phyloP scores from a whole-genome alignment of 2,797 vertebrate genomes.

The Micrastur ruficollis region DNA sequence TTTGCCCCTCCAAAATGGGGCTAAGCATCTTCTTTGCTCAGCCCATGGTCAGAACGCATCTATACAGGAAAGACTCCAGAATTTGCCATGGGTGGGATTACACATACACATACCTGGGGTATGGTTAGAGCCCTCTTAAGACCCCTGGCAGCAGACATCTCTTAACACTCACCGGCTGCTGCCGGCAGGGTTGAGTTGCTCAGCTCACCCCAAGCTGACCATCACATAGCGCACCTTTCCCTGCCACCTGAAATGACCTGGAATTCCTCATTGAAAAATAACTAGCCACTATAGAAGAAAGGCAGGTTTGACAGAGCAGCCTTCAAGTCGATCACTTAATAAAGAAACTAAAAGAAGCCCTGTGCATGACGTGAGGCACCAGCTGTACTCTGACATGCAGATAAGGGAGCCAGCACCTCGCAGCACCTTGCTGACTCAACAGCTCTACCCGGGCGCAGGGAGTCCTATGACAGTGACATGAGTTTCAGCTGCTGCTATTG shows the following conservation, averaged over 20 bases:
- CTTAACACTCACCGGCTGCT: neutral
- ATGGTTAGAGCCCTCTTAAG: neutral
- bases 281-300: neutral
- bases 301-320: neutral
- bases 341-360: neutral
- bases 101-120: accelerated
- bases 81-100: neutral
- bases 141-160: neutral
- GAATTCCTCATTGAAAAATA: neutral
- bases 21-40: neutral
- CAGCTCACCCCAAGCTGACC: neutral
- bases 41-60: neutral
- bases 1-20: neutral
- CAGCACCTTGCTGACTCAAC: neutral
- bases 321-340: neutral
- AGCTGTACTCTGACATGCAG: too few species aligned
- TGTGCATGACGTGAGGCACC: accelerated
- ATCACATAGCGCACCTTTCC: neutral
- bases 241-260: neutral
- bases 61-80: neutral
- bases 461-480: neutral
- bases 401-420: neutral
- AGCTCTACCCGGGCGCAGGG: neutral
- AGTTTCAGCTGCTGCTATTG: neutral
- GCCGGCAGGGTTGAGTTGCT: neutral